Evolutionary conservation across 2,888 invertebrate species (phyloP), one percentile per base, ranked within the genome.

Genomic region (Gisinianus flammeolus): DNA sequence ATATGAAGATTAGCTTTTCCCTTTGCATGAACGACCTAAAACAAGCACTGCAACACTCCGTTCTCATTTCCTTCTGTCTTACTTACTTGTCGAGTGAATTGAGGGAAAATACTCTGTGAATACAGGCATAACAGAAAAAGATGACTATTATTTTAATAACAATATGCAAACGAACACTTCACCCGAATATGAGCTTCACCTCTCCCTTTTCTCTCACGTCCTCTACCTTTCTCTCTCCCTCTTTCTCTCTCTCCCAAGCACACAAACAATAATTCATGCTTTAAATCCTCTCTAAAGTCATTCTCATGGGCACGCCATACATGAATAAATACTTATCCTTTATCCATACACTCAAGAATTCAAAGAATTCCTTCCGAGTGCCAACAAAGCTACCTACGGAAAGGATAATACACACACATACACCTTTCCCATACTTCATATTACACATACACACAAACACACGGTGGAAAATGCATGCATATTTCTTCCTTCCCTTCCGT

Each of bases 311-410:
- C 19, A 4, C 19, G 56, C n/a, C 56, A n/a, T 56, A 56, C 56
- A 56, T 56, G n/a, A 56, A 56, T 56, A 56, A 56, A 56, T 56
- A 12, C 56, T 56, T n/a, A 56, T 22, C 56, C n/a, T 56, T 22
- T 56, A 35, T 56, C 4, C 22, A 56, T n/a, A 56, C 19, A 12
- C 56, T 35, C 6, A 35, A 35, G 35, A 35, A 35, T 35, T 35
- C 35, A 5, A 35, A 35, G 35, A 35, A 35, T 35, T 35, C 12
- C 35, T 35, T 12, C 35, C 12, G 35, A 35, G 12, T 35, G 5
- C 35, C 35, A 12, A 35, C 35, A 35, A 35, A 35, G 35, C 35
- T 35, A 35, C 35, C 8, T 6, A 44, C 6, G 44, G 44, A 44
- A 44, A 16, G 44, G 44, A 44, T 16, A 44, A 10, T 6, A 44